Evolutionary conservation across 2,888 invertebrate species (phyloP).

Genomic region (Eustalomyia histrio): DNA sequence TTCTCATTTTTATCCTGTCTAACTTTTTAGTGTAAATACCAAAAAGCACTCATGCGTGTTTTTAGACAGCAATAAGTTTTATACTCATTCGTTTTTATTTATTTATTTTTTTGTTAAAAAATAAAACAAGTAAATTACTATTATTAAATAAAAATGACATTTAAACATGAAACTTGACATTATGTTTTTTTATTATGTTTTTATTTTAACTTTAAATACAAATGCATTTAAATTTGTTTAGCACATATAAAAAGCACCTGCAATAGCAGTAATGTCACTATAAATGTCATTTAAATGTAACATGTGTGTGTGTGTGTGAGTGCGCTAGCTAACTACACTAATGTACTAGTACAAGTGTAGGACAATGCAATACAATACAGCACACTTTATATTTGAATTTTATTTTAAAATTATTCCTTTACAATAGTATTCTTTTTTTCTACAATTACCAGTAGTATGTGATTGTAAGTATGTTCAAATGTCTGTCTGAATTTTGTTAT

Average conservation of each 20-base stretch:
- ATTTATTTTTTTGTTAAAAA: background rate
- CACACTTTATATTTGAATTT: slow-evolving; percentile 1
- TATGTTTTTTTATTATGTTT: slow-evolving; percentile 25
- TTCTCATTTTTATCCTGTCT: slow-evolving; percentile 38
- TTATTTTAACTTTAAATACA: background rate
- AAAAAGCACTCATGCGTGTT: slow-evolving; percentile 55
- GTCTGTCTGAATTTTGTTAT: slow-evolving; percentile 11
- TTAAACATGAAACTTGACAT: slow-evolving; percentile 66
- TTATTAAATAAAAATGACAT: slow-evolving; percentile 67
- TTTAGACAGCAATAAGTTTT: slow-evolving; percentile 21
- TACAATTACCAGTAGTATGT: slow-evolving; percentile 35
- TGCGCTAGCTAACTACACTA: background rate
- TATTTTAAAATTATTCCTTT: slow-evolving; percentile 8
- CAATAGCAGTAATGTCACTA: slow-evolving; percentile 62
- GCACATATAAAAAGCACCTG: slow-evolving; percentile 58
- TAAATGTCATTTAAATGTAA: slow-evolving; percentile 65
- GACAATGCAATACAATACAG: background rate
- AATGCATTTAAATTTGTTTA: background rate
- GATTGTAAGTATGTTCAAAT: slow-evolving; percentile 26
- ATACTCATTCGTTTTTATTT: background rate
- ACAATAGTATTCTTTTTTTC: background rate
- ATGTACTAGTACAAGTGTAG: background rate
- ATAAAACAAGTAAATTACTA: slow-evolving; percentile 59
- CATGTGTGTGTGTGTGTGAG: slow-evolving; percentile 23
- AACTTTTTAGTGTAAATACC: slow-evolving; percentile 10